A percentile compares a stretch with the other conserved stretches of the same genome.
Conservation (phyloP, 1,140 invertebrate species). For the Brachionus calyciflorus region DNA sequence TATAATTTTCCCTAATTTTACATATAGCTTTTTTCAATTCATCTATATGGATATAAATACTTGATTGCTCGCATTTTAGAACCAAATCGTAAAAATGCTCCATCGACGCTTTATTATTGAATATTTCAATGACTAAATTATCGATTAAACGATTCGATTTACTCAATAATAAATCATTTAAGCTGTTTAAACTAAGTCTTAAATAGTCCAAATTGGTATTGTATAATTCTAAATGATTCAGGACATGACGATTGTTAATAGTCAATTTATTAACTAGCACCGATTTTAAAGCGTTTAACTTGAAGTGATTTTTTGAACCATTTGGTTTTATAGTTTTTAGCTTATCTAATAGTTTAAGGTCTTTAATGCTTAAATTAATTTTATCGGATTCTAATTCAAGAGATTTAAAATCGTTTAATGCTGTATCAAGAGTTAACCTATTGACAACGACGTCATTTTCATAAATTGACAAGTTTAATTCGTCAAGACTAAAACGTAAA, state of each 20-base stretch:
- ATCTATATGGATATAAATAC: not conserved
- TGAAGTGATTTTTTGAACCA: too few species aligned
- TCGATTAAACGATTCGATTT: conserved; percentile 7
- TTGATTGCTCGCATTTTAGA: not conserved
- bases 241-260: not conserved
- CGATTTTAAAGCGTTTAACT: not conserved
- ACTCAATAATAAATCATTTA: conserved; percentile 12
- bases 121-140: conserved; percentile 13
- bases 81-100: not conserved
- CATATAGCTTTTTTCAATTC: not conserved
- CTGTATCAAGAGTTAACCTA: not conserved
- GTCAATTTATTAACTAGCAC: not conserved
- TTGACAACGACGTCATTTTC: not conserved
- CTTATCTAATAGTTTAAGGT: not conserved
- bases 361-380: not conserved
- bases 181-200: not conserved
- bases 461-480: not conserved
- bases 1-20: not conserved
- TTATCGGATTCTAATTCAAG: not conserved
- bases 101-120: not conserved
- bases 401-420: not conserved
- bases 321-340: not conserved
- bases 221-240: conserved; percentile 22
- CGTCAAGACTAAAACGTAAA: not conserved
- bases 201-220: conserved; percentile 17